A percentile compares a stretch with the other conserved stretches of the same genome.
Evolutionary conservation across 2,888 invertebrate genomes (phyloP).

Genomic region (Thalpophila matura): DNA sequence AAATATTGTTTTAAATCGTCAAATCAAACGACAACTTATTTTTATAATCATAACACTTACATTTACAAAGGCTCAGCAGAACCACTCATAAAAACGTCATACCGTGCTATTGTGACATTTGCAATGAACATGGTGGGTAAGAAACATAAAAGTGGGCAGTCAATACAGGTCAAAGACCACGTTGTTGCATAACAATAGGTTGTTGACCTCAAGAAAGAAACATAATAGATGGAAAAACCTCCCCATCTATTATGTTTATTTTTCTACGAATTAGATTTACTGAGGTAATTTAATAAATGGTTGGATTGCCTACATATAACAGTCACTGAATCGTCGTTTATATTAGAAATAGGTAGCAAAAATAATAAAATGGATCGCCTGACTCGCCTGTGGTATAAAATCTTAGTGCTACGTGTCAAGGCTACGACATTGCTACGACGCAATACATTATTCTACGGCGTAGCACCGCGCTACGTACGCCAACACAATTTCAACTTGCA

Average conservation of each 20-base stretch:
- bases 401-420: slow-evolving; percentile 23
- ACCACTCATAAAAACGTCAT: neutral
- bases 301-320: no score
- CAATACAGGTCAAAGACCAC: neutral
- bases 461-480: slow-evolving; percentile 30
- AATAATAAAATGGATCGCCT: slow-evolving; percentile 9
- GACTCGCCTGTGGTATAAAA: neutral
- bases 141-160: neutral
- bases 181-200: neutral
- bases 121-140: neutral
- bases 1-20: neutral
- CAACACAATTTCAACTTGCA: slow-evolving; percentile 8
- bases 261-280: no score
- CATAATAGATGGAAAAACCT: no score
- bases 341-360: neutral
- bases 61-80: no score
- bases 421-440: slow-evolving; percentile 29
- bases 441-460: slow-evolving; percentile 27
- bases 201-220: no score
- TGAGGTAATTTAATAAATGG: no score
- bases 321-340: no score
- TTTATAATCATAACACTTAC: no score
- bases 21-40: no score
- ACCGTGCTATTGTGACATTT: neutral
- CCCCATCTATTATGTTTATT: no score